Evolutionary conservation across 2,113 vertebrate genomes (phyloP), one percentile per base, ranked within the genome.

Genomic region (Corythornis cristatus): DNA sequence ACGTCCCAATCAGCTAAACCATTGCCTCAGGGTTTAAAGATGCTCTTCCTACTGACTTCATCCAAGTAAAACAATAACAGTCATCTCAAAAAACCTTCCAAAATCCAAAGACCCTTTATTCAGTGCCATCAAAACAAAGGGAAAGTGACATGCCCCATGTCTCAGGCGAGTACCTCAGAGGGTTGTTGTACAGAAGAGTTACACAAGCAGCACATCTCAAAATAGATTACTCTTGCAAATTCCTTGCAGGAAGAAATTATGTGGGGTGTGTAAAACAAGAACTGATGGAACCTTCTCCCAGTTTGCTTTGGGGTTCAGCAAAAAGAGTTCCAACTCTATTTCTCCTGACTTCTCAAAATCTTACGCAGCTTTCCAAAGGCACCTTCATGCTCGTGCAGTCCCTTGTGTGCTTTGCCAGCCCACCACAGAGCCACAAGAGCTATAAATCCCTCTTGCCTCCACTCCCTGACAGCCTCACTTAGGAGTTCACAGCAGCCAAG

Each of bases 141-240:
- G 10, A 31, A 3, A 22, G 33, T 2, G 60, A 62, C 42, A 6
- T 1, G 22, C 8, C 13, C 9, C 80, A 9, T 1, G 21, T 26
- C 45, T 35, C 1, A 21, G n/a, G 28, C 15, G 20, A 61, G n/a
- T 5, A 22, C 54, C 35, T 3, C 1, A 2, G 0, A 11, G 4
- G 16, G 35, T 5, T 45, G 7, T 5, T 35, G 67, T 12, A 17
- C 0, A 6, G 33, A 46, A 23, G 57, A 89, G 37, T 45, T 19
- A 25, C 1, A 3, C 37, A 7, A 45, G 45, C 25, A 86, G 61
- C 35, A 13, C 20, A 19, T 6, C 62, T 37, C 79, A 18, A 13
- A 56, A 3, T 1, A 29, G 12, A 14, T 33, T 19, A 51, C 35
- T n/a, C 16, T 12, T 4, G 12, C 2, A 29, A 31, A 66, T 77